Base-by-base conservation (phyloP, 1,140 invertebrate species). In the Drosophila fuyamai region DNA sequence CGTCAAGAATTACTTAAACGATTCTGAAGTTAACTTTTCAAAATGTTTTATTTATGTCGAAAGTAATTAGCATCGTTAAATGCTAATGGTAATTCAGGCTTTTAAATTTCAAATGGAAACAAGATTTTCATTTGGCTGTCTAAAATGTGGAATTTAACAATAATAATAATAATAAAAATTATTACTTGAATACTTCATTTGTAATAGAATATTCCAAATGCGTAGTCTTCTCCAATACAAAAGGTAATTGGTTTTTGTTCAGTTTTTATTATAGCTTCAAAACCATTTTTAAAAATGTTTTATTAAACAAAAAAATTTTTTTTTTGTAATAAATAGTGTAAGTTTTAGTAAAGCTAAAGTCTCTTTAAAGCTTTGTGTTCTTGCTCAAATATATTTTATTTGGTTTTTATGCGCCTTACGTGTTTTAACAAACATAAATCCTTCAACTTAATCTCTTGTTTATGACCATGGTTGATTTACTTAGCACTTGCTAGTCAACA, bases 1-100 rank as follows among this genome's bases (percentile, higher is more conserved):
- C 48, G 29, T 53, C 50, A 10, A 71, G 67, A 71, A 57, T 48
- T 47, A 36, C 67, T 13, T 29, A 36, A 57, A 36, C 12, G 36
- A 48, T 48, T 70, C 14, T 32, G 23, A 38, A 35, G 47, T 27
- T 44, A 14, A 46, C 53, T 44, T 32, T 54, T 14, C 12, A 16
- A 51, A 36, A 66, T 68, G 61, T 68, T 66, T 70, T 70, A 70
- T 56, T 56, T 68, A 68, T 70, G 41, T 67, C 35, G 16, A 40
- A 70, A 47, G 40, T 70, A 66, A 66, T 68, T 46, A 66, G 32
- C 46, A 54, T 54, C 47, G 44, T 53, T 65, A 38, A 68, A 65
- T 65, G 47, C 65, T 63, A 65, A 68, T 50, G 60, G 38, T 18
- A 16, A 60, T 44, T 18, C 27, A 16, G 16, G 36, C 7, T 32